Evolutionary conservation across 2,888 invertebrate genomes (phyloP).

Genomic region (Biston stratarius): DNA sequence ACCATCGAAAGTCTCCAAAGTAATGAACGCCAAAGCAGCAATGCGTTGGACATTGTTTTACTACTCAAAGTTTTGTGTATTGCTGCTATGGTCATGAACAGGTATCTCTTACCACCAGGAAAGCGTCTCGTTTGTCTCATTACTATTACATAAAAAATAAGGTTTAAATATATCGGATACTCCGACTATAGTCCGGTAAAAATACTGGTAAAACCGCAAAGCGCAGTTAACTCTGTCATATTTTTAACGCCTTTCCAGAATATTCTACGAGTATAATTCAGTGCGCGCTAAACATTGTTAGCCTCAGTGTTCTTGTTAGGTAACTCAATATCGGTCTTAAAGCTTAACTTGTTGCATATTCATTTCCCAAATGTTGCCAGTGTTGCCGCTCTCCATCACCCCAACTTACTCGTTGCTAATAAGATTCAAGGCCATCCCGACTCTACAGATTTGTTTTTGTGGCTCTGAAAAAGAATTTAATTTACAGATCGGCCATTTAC

Average conservation of each 20-base stretch:
- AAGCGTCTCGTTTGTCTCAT: too few relatives aligned
- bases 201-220: too few relatives aligned
- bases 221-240: too few relatives aligned
- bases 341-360: conserved; percentile 53
- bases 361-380: conserved; percentile 45
- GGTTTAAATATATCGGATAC: too few relatives aligned
- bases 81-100: too few relatives aligned
- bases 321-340: conserved; percentile 49
- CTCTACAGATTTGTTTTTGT: conserved; percentile 26
- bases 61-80: too few relatives aligned
- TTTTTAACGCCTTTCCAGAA: neutral
- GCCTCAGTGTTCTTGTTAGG: conserved; percentile 29
- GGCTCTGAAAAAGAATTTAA: conserved; percentile 11
- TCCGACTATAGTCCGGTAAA: too few relatives aligned
- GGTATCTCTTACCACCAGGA: too few relatives aligned
- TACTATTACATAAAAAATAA: too few relatives aligned
- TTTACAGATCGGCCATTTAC: conserved; percentile 2
- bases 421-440: conserved; percentile 35
- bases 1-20: too few relatives aligned
- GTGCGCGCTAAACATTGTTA: conserved; percentile 19
- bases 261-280: neutral
- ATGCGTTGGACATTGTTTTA: too few relatives aligned
- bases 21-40: too few relatives aligned
- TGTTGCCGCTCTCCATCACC: conserved; percentile 7
- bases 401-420: conserved; percentile 27